These are phyloP conservation scores for Thaumatotibia leucotreta DNA, from an alignment of 1,140 invertebrate species.

Conservation along the genomic window DNA sequence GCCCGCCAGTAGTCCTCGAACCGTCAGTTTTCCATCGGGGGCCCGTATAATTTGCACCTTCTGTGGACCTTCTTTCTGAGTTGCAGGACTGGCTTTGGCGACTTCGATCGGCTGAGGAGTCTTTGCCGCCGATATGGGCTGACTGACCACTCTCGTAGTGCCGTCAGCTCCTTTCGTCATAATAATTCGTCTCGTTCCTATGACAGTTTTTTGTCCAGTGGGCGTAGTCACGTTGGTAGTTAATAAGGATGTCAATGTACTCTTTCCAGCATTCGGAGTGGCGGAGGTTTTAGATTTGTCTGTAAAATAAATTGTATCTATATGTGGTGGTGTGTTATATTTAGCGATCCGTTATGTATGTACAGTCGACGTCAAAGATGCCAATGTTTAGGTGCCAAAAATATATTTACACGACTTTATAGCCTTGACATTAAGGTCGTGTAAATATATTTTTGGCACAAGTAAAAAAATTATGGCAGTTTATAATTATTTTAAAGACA, in stretches of 20 bases:
- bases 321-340: no score
- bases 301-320: slow-evolving; percentile 26
- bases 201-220: slow-evolving; percentile 80
- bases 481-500: no score
- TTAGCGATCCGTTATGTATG: no score
- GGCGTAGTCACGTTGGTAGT: slow-evolving; percentile 77
- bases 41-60: slow-evolving; percentile 94
- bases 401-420: no score
- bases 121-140: slow-evolving; percentile 53
- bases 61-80: slow-evolving; percentile 78
- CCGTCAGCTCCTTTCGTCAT: slow-evolving; percentile 90
- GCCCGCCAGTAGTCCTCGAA: slow-evolving; percentile 93
- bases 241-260: slow-evolving; percentile 82
- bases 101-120: slow-evolving; percentile 35
- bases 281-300: slow-evolving; percentile 61
- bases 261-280: slow-evolving; percentile 79
- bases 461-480: no score
- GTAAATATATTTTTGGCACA: no score
- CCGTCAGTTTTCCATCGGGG: slow-evolving; percentile 93
- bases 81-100: slow-evolving; percentile 38
- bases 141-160: slow-evolving; percentile 84
- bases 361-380: no score
- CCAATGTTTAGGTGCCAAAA: no score
- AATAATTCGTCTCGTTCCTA: slow-evolving; percentile 84
- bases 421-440: no score